These are phyloP conservation scores for Psettodes erumei DNA, from an alignment of 2,113 vertebrate genomes.

Conservation along the genomic window DNA sequence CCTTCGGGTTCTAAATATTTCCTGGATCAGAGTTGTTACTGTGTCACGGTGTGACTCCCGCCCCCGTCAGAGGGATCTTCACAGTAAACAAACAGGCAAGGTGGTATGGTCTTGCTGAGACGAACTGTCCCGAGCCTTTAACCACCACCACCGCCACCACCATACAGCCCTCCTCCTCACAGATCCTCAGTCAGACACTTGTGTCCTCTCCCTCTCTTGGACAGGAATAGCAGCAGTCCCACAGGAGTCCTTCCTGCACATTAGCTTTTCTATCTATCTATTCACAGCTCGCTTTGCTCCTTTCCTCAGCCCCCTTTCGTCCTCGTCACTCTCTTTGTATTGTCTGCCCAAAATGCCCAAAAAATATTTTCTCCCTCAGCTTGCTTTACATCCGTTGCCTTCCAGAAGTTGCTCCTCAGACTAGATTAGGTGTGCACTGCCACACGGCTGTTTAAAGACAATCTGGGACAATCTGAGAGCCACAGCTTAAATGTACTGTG, in stretches of 20 bases:
- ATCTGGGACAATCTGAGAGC: background rate
- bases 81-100: constrained; percentile 40
- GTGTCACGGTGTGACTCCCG: constrained; percentile 7
- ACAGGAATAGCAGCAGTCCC: constrained; percentile 72
- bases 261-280: constrained; percentile 21
- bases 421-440: background rate
- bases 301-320: background rate
- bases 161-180: constrained; percentile 18
- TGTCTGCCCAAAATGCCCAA: background rate
- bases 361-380: background rate
- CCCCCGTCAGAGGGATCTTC: constrained; percentile 46
- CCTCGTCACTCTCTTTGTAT: background rate
- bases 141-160: constrained; percentile 40
- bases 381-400: background rate
- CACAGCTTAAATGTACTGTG: no score
- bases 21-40: constrained; percentile 21
- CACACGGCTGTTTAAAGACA: background rate
- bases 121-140: constrained; percentile 22
- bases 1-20: background rate
- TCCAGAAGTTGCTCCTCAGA: background rate
- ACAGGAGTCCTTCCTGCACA: constrained; percentile 50
- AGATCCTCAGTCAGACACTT: constrained; percentile 65
- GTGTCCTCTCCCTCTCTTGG: constrained; percentile 44
- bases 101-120: constrained; percentile 34
- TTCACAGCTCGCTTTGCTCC: background rate